Conservation (phyloP, 2,888 invertebrate species). For the Pandemis corylana region DNA sequence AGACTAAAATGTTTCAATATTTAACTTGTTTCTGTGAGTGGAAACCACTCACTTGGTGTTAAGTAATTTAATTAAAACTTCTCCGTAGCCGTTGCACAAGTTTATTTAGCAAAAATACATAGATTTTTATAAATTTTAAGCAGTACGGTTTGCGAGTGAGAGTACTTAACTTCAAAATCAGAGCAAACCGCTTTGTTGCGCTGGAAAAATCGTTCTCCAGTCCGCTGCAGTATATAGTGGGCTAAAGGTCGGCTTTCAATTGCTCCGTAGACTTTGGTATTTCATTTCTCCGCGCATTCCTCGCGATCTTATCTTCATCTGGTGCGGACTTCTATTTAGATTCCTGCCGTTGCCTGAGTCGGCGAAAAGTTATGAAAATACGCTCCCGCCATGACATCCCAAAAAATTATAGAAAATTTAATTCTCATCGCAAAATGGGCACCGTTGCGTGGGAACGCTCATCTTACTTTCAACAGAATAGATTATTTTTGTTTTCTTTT, state of each 20-base stretch:
- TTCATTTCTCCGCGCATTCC: slow-evolving; percentile 20
- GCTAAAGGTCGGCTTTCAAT: slow-evolving; percentile 13
- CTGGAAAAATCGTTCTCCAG: slow-evolving; percentile 31
- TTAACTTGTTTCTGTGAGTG: not conserved
- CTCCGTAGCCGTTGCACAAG: not conserved
- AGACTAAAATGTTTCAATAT: not conserved
- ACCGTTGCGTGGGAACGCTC: slow-evolving; percentile 12
- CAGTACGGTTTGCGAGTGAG: not conserved
- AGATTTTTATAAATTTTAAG: not conserved
- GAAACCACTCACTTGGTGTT: not conserved
- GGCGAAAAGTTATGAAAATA: slow-evolving; percentile 3
- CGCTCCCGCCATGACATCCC: not conserved
- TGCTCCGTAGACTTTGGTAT: slow-evolving; percentile 26
- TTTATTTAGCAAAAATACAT: not conserved
- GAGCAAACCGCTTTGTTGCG: slow-evolving; percentile 25
- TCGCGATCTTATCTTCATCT: slow-evolving; percentile 13
- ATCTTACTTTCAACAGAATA: slow-evolving; percentile 13
- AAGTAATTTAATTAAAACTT: slow-evolving; percentile 1
- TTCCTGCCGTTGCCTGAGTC: slow-evolving; percentile 1
- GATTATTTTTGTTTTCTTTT: slow-evolving; percentile 21
- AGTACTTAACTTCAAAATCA: slow-evolving; percentile 31
- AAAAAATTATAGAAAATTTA: slow-evolving; percentile 5
- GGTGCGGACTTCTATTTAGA: not conserved
- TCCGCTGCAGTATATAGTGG: slow-evolving; percentile 3
- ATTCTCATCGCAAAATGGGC: not conserved